Evolutionary conservation across 2,113 vertebrate genomes (phyloP), one percentile per base, ranked within the genome.

Genomic region (Percina caprodes): DNA sequence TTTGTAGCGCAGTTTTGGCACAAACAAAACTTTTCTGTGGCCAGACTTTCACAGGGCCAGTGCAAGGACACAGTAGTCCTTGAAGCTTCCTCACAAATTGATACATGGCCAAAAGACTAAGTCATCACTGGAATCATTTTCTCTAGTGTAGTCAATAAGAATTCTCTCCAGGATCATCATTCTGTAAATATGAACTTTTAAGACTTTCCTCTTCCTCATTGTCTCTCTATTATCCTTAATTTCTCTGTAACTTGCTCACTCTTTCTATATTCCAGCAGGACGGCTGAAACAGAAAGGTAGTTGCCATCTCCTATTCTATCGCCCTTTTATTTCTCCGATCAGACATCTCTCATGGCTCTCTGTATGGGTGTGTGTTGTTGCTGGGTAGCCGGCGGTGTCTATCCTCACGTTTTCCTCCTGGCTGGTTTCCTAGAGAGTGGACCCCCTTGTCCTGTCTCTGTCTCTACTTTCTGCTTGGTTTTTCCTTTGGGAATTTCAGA

Each of bases 241-340:
- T 90, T 78, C 90, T 85, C 74, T 61, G 84, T 94, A 94, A 94
- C 86, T 69, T 85, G 82, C 73, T 93, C 91, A 92, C 84, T 93
- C 81, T 94, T 84, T 94, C 87, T 95, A 91, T 91, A 93, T 96
- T 96, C 93, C 94, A 95, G 95, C 94, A 94, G 94, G 95, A 94
- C 94, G 93, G 62, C 90, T 88, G 83, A 96, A 95, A 91, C 84
- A 88, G 84, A 96, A 95, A 96, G 95, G 95, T 96, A 96, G 92
- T 91, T 92, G 84, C 60, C 86, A 89, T 91, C 86, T 89, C 74
- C 85, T 92, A 49, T 72, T 91, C 84, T 90, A 49, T 79, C 83
- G 33, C 30, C 74, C 61, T 75, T 83, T 76, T 23, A 42, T 86
- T 75, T 66, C 82, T 85, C 82, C 84, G 84, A 21, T 90, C 85